Base-by-base conservation (phyloP, 2,888 invertebrate species). In the Myathropa florea region DNA sequence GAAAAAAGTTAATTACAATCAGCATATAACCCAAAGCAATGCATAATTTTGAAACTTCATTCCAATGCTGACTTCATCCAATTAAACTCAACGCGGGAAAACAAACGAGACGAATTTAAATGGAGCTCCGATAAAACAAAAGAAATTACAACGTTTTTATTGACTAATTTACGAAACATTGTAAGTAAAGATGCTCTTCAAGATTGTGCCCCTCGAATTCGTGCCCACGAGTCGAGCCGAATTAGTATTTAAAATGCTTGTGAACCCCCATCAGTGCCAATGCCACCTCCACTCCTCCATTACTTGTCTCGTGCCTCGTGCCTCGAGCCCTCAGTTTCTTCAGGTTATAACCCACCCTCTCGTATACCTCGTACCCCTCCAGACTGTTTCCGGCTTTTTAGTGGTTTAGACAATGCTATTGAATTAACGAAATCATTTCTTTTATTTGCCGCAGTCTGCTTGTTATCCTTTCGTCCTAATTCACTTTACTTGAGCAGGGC, bases 391-490 rank as follows among this genome's bases (percentile, higher is more conserved):
- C 83, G 83, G 71, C 73, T 79, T 79, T 86, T 86, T 86, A 86
- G 86, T 75, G 86, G 86, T 83, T 86, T 86, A 86, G 83, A 86
- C 86, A 86, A 86, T 86, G 87, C 87, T 83, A 87, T 87, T 87
- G 87, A 87, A 87, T 87, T 87, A 87, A 87, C 87, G 72, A 87
- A 87, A 87, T 87, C 83, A 87, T 87, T 87, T 87, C 83, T 83
- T 86, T 87, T 83, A 83, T 76, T 87, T 83, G 83, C 86, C 78
- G 73, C 86, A 86, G 86, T 86, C 86, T 86, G 78, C 83, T 83
- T 86, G 86, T 86, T 86, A 86, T 86, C 86, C 86, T 86, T 86
- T 86, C 78, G 61, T 86, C 78, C 83, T 86, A 86, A 86, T 83
- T 86, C 86, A 86, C 86, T 86, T 86, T 86, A 39, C 68, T 85